Conservation (phyloP, 2,888 invertebrate species). For the Cecidostiba fungosa region DNA sequence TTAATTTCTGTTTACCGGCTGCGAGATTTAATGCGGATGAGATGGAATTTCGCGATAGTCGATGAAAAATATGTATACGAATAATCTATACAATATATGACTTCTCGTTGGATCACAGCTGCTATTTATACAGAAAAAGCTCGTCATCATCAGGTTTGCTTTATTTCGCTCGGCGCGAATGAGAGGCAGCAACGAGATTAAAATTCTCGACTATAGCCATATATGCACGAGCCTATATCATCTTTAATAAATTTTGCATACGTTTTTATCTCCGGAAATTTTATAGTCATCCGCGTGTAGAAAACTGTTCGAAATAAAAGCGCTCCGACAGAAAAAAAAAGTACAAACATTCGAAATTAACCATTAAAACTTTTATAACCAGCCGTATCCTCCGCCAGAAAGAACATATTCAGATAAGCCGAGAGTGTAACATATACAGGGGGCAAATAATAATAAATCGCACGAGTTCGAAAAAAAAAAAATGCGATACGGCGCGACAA, state of each 20-base stretch:
- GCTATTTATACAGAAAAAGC: neutral
- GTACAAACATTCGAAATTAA: neutral
- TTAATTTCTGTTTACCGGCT: constrained; percentile 11
- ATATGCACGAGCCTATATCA: constrained; percentile 2
- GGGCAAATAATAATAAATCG: neutral
- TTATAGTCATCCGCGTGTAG: neutral
- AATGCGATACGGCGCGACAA: constrained; percentile 6
- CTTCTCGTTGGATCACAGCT: no score
- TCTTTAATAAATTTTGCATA: neutral
- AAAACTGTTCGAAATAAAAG: neutral
- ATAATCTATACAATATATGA: no score
- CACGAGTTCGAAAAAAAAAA: neutral
- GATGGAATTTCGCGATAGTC: neutral
- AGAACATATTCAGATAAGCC: neutral
- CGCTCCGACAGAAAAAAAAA: neutral
- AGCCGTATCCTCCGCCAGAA: neutral
- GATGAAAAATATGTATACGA: no score
- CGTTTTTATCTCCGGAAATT: neutral
- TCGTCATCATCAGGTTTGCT: neutral
- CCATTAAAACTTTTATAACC: neutral
- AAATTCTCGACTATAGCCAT: neutral
- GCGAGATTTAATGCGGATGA: neutral
- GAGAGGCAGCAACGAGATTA: neutral
- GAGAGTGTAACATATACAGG: neutral
- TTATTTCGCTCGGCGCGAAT: no score